phyloP scores from a whole-genome alignment of 2,888 invertebrate species.

The Pollenia griseotomentosa region DNA sequence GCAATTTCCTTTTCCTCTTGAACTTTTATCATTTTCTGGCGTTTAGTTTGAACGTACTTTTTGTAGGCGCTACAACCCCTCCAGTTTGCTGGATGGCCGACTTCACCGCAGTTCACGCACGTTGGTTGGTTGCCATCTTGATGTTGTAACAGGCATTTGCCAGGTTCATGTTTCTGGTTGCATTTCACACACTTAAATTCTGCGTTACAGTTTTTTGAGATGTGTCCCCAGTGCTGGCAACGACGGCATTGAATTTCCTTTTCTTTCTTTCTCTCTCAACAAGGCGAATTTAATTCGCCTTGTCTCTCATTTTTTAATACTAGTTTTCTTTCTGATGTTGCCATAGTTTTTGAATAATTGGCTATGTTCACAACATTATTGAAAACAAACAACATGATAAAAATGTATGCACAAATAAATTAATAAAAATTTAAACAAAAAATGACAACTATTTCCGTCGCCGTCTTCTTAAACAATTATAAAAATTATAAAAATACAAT shows the following conservation, averaged over 20 bases:
- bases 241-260: constrained; percentile 22
- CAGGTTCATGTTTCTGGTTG: neutral
- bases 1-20: constrained; percentile 8
- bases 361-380: too few species aligned
- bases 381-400: too few species aligned
- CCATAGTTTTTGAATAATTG: too few species aligned
- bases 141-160: neutral
- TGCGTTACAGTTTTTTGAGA: neutral
- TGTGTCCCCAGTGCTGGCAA: neutral
- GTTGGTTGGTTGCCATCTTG: constrained; percentile 1
- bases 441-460: too few species aligned
- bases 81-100: constrained; percentile 22
- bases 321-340: too few species aligned
- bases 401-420: too few species aligned
- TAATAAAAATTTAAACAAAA: too few species aligned
- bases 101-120: constrained; percentile 15
- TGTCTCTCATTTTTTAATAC: too few species aligned
- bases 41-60: constrained; percentile 9
- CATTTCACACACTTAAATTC: constrained; percentile 32
- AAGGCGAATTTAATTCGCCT: too few species aligned
- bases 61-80: neutral
- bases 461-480: too few species aligned
- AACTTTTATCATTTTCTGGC: neutral
- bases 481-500: too few species aligned
- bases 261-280: too few species aligned